Conservation (phyloP, 2,113 vertebrate species). For the Mesitornis unicolor region DNA sequence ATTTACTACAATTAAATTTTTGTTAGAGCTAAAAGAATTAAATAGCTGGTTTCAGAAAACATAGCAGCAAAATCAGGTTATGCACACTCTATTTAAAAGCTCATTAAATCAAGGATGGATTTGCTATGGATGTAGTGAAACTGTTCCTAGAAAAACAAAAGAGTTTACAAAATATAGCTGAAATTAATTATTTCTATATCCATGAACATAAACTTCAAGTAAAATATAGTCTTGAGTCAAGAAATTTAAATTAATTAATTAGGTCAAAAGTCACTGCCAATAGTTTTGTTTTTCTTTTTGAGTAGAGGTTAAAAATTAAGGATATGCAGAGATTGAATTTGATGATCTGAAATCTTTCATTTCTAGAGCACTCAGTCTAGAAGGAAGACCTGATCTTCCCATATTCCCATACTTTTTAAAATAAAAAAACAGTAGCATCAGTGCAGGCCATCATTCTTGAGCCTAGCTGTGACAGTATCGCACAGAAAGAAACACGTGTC, state of each 20-base stretch:
- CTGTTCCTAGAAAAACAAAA: background rate
- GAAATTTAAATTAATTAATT: background rate
- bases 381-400: background rate
- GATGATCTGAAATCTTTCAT: background rate
- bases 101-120: background rate
- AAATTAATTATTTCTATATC: background rate
- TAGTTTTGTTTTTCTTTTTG: background rate
- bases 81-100: background rate
- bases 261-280: background rate
- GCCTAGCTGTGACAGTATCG: background rate
- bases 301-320: background rate
- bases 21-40: background rate
- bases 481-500: background rate
- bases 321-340: background rate
- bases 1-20: background rate
- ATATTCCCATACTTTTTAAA: background rate
- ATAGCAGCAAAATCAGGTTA: background rate
- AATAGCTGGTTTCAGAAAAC: background rate
- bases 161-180: background rate
- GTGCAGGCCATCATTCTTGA: background rate
- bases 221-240: background rate
- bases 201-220: background rate
- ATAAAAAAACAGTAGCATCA: background rate
- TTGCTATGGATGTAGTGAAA: background rate
- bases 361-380: background rate